These are phyloP conservation scores for Brachionus calyciflorus DNA, from an alignment of 1,140 invertebrate species.

Conservation along the genomic window DNA sequence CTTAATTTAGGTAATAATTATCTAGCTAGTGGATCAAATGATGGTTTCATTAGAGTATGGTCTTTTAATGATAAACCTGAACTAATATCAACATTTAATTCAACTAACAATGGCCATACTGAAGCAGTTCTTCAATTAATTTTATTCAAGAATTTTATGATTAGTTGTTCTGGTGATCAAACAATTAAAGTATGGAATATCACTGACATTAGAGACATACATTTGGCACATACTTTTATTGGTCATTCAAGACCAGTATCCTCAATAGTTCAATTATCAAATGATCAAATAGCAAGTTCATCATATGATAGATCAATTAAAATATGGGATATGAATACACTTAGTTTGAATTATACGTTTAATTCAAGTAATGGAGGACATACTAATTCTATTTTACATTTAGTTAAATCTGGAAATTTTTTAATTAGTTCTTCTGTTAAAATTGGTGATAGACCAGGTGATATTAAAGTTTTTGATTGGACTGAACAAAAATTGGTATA, in stretches of 20 bases:
- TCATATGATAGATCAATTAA: background rate
- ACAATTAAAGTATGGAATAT: slow-evolving; percentile 76
- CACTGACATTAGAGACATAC: background rate
- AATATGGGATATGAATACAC: background rate
- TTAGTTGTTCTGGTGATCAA: slow-evolving; percentile 93
- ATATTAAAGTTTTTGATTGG: background rate
- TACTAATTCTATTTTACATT: background rate
- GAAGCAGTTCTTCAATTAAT: slow-evolving; percentile 10
- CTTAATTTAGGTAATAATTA: slow-evolving; percentile 92
- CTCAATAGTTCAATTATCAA: background rate
- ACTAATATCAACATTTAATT: slow-evolving; percentile 50
- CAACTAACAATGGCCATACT: background rate
- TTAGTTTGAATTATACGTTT: background rate
- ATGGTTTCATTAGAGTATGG: slow-evolving; percentile 96
- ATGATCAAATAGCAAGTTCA: background rate
- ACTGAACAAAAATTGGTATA: background rate
- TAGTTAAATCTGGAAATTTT: background rate
- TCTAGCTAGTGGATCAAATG: slow-evolving; percentile 92
- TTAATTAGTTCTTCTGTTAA: background rate
- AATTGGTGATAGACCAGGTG: background rate
- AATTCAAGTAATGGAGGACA: background rate
- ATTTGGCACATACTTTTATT: background rate
- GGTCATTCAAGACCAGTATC: background rate
- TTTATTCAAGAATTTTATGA: slow-evolving; percentile 87
- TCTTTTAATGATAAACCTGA: slow-evolving; percentile 80